Percentiles rank a stretch among this genome's conserved stretches.
Evolutionary conservation across 2,113 vertebrate genomes (phyloP).

Genomic region (Pterocles burchelli): DNA sequence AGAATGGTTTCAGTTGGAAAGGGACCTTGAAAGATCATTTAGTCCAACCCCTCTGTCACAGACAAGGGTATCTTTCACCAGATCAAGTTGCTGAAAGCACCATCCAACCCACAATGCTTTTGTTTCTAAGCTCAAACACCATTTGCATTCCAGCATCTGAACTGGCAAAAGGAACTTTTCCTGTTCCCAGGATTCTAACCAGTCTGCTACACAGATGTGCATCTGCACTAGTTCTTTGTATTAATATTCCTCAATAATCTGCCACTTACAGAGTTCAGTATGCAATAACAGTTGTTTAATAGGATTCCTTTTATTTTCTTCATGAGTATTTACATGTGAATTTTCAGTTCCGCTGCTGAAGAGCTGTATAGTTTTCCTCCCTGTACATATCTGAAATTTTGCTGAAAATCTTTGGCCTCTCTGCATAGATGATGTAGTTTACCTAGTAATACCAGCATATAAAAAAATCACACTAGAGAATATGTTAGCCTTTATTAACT

Average conservation of each 20-base stretch:
- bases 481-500: neutral
- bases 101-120: neutral
- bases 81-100: neutral
- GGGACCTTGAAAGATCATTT: neutral
- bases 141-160: neutral
- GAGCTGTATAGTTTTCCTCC: neutral
- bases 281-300: neutral
- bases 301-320: neutral
- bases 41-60: fast-evolving
- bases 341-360: neutral
- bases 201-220: neutral
- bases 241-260: neutral
- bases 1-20: neutral
- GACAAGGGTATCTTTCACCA: neutral
- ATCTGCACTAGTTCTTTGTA: neutral
- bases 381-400: neutral
- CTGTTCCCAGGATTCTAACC: neutral
- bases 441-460: neutral
- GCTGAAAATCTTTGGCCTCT: neutral
- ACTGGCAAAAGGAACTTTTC: neutral
- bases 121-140: neutral
- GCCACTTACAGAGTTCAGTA: neutral
- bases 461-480: neutral
- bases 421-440: neutral
- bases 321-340: neutral